Evolutionary conservation across 2,113 vertebrate genomes (phyloP).

Genomic region (Trematocara stigmaticum): DNA sequence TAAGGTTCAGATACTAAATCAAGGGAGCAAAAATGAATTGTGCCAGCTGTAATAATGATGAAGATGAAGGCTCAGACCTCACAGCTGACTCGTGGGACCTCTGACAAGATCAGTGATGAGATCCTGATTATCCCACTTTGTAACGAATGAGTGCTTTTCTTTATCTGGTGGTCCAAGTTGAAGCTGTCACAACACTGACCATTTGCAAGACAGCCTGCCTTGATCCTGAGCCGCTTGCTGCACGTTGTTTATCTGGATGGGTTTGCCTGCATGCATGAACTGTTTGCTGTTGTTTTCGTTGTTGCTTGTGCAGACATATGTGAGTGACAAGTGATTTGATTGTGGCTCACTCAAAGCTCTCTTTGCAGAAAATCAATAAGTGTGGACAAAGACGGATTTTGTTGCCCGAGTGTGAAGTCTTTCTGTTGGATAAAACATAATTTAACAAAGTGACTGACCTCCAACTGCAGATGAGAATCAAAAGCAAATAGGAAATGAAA

Average conservation of each 20-base stretch:
- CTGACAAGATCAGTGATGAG: background rate
- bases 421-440: background rate
- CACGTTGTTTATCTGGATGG: background rate
- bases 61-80: background rate
- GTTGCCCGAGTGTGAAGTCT: background rate
- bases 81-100: background rate
- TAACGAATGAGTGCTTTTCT: background rate
- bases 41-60: background rate
- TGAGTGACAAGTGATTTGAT: background rate
- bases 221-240: background rate
- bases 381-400: background rate
- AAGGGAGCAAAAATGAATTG: background rate
- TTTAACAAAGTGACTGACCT: slow-evolving; percentile 1
- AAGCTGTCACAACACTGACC: background rate
- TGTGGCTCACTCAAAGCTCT: background rate
- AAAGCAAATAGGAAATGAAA: background rate
- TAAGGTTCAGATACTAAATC: background rate
- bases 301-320: background rate
- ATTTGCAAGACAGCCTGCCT: background rate
- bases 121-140: background rate
- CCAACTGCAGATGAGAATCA: background rate
- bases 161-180: background rate
- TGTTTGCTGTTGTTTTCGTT: background rate
- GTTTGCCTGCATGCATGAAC: background rate
- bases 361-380: background rate